Evolutionary conservation across 2,888 invertebrate species (phyloP).

Genomic region (Lordiphosa andalusiaca): DNA sequence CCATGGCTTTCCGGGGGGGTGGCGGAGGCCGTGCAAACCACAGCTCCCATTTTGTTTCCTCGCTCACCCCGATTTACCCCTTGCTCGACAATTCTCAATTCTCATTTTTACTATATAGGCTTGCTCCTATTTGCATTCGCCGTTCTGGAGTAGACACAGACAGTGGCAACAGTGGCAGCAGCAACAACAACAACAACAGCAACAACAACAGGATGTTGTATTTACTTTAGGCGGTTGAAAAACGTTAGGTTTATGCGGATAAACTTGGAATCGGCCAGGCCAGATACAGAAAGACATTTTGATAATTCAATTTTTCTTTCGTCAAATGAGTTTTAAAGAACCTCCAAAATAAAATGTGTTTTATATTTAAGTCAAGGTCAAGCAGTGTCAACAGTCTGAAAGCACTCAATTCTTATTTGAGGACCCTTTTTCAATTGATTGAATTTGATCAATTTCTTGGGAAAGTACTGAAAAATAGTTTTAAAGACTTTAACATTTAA

Average conservation of each 20-base stretch:
- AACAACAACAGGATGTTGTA: conserved; percentile 12
- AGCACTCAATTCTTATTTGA: too few relatives aligned
- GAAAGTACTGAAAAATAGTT: too few relatives aligned
- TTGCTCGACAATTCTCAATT: conserved; percentile 29
- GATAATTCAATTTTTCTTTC: too few relatives aligned
- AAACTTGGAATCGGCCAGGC: too few relatives aligned
- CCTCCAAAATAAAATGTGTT: too few relatives aligned
- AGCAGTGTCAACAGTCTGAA: too few relatives aligned
- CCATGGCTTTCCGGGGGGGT: conserved; percentile 44
- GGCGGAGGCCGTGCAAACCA: conserved; percentile 28
- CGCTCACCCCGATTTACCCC: neutral
- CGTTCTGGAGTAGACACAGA: conserved; percentile 21
- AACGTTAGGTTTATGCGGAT: conserved; percentile 26
- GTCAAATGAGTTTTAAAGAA: too few relatives aligned
- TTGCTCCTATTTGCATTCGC: conserved; percentile 30
- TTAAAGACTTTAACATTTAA: too few relatives aligned
- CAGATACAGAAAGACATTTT: too few relatives aligned
- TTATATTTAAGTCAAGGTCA: too few relatives aligned
- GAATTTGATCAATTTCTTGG: too few relatives aligned
- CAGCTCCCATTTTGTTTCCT: conserved; percentile 38
- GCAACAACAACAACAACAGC: neutral
- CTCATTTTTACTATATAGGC: conserved; percentile 28
- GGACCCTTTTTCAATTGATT: too few relatives aligned
- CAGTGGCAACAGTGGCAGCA: conserved; percentile 1
- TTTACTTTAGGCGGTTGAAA: conserved; percentile 24